Conservation (phyloP, 2,797 vertebrate species). For the Carcharodon carcharias region DNA sequence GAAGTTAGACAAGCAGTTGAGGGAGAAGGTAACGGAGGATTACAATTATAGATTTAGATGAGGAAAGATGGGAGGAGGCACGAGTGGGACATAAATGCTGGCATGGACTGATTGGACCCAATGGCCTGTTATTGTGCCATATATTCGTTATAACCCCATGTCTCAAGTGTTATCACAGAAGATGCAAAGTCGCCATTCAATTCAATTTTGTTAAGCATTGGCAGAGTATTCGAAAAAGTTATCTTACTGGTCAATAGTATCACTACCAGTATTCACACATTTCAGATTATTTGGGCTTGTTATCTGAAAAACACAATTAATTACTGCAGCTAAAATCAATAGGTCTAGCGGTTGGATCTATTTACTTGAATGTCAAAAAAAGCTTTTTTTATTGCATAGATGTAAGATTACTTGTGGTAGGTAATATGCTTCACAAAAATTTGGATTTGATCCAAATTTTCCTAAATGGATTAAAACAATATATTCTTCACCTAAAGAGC, state of each 20-base stretch:
- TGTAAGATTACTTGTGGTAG: not conserved
- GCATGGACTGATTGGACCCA: too few species aligned
- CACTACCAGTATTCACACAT: not conserved
- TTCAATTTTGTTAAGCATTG: not conserved
- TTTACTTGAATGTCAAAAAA: not conserved
- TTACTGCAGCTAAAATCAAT: conserved; percentile 19
- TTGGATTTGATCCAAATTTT: conserved; percentile 21
- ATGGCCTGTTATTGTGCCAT: too few species aligned
- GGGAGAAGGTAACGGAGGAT: too few species aligned
- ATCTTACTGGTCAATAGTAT: not conserved
- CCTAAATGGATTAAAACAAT: conserved; percentile 4
- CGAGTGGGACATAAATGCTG: too few species aligned
- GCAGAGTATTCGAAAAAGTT: not conserved
- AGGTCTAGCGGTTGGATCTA: not conserved
- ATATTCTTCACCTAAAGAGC: conserved; percentile 6
- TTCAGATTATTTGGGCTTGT: not conserved
- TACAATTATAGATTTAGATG: too few species aligned
- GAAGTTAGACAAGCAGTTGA: too few species aligned
- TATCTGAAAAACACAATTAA: not conserved
- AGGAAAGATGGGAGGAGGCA: too few species aligned
- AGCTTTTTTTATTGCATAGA: not conserved
- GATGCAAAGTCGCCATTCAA: not conserved
- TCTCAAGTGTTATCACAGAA: not conserved
- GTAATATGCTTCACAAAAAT: not conserved
- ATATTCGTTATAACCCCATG: too few species aligned